Percentiles rank a stretch among this genome's conserved stretches.
These are phyloP conservation scores for Cylas formicarius DNA, from an alignment of 1,140 invertebrate genomes.

Conservation along the genomic window DNA sequence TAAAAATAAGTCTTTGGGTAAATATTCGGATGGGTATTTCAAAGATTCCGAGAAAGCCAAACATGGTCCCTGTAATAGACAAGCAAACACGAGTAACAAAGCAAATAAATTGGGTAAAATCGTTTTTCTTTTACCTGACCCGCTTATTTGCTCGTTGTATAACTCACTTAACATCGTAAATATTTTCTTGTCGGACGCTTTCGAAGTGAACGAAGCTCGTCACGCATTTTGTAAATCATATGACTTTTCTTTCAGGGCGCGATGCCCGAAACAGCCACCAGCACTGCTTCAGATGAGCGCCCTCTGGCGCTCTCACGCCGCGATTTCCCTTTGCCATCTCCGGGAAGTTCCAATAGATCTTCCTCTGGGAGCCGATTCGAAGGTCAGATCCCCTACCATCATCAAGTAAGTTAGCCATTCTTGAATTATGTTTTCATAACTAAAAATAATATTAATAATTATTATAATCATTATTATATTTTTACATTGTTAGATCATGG, in stretches of 20 bases:
- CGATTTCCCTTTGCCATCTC: conserved; percentile 29
- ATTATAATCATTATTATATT: background rate
- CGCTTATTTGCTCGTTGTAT: too few relatives aligned
- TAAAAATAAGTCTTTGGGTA: too few relatives aligned
- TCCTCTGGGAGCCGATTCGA: conserved; percentile 50
- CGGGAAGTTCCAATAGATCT: conserved; percentile 21
- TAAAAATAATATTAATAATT: background rate
- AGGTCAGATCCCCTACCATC: conserved; percentile 60
- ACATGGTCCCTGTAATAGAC: too few relatives aligned
- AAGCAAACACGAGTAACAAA: too few relatives aligned
- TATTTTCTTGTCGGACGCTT: conserved; percentile 7
- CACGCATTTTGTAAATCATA: too few relatives aligned
- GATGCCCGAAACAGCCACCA: conserved; percentile 32
- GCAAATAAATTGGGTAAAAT: too few relatives aligned
- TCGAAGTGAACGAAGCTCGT: conserved; percentile 11
- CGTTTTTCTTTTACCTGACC: too few relatives aligned
- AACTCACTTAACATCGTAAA: too few relatives aligned
- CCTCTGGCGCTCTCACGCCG: conserved; percentile 30
- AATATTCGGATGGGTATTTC: too few relatives aligned
- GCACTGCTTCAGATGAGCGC: conserved; percentile 27
- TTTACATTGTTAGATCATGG: background rate
- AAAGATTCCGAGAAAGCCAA: too few relatives aligned
- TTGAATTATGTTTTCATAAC: too few relatives aligned
- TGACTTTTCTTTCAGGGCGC: conserved; percentile 16
- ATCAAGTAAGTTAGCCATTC: conserved; percentile 43